Evolutionary conservation across 2,113 vertebrate species (phyloP), one percentile per base, ranked within the genome.

Genomic region (Albula goreensis): DNA sequence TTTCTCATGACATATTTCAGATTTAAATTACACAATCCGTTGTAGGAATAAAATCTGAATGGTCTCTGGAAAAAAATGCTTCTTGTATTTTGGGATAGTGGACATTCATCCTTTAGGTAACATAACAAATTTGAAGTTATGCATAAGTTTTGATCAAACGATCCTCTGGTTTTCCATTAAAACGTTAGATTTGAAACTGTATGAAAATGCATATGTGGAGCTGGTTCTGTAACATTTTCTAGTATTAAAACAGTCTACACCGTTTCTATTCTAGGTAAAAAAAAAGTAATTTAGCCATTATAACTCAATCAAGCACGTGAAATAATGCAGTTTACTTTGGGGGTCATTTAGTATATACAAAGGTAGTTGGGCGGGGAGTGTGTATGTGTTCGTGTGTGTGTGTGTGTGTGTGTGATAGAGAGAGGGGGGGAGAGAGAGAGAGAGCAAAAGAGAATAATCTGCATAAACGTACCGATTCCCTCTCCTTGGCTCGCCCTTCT

Each of bases 381-480:
- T 41, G 31, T 41, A 41, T 41, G 31, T 41, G 31, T 41, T 41
- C 31, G 31, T 41, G 31, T 41, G 31, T 41, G 31, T 41, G 31
- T 41, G 31, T 41, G 31, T 41, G 31, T 41, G 31, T 41, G 31
- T 41, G 31, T 41, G 31, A 41, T 1, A 41, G 31, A 41, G 31
- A 41, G 31, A 41, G 56, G 13, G 17, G 31, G 22, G 51, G 19
- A 8, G 17, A 50, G 79, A 3, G 17, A 19, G 51, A 78, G 60
- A 60, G 56, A 66, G 60, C 5, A 19, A 66, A 41, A 41, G 31
- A 41, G 31, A 41, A 22, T 19, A 66, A 66, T 66, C 15, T 22
- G 60, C 5, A 66, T 92, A 87, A 93, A 94, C 93, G 89, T 91
- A 95, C 90, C 90, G 91, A 90, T 84, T 81, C 22, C 10, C 15